Percentiles rank a stretch among this genome's conserved stretches.
Evolutionary conservation across 2,113 vertebrate genomes (phyloP).

Genomic region (Odontophorus gujanensis): DNA sequence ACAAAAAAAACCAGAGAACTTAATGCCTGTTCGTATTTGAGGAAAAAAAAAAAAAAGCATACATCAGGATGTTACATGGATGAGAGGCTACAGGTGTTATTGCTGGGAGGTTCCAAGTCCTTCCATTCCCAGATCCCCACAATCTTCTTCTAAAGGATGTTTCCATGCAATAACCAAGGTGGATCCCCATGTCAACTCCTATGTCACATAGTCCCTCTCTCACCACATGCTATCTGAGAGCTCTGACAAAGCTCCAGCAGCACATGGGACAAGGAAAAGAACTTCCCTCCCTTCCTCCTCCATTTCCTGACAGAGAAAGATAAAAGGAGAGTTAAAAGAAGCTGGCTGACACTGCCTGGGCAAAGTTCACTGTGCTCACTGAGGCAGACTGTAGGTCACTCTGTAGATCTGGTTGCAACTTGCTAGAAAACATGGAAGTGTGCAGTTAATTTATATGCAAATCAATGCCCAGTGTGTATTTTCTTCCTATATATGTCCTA

Average conservation of each 20-base stretch:
- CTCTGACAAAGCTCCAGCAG: background rate
- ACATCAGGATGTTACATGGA: background rate
- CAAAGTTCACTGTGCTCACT: background rate
- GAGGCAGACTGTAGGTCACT: background rate
- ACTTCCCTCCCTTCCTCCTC: background rate
- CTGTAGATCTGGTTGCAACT: background rate
- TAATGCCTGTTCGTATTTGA: background rate
- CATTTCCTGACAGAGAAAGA: background rate
- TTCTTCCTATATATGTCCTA: background rate
- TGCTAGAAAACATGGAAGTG: background rate
- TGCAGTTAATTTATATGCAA: background rate
- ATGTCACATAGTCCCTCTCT: background rate
- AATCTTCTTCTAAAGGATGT: background rate
- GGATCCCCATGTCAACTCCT: background rate
- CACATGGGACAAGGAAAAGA: background rate
- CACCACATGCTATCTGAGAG: background rate
- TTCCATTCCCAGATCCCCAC: background rate
- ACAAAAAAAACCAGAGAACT: background rate
- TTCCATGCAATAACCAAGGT: background rate
- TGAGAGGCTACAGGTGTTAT: background rate
- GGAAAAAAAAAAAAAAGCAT: background rate
- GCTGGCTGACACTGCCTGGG: background rate
- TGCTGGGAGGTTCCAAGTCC: background rate
- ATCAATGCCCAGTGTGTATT: background rate
- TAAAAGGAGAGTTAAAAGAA: slow-evolving; percentile 27